Conservation (phyloP, 2,113 vertebrate species). For the Neolamprologus ventralis region DNA sequence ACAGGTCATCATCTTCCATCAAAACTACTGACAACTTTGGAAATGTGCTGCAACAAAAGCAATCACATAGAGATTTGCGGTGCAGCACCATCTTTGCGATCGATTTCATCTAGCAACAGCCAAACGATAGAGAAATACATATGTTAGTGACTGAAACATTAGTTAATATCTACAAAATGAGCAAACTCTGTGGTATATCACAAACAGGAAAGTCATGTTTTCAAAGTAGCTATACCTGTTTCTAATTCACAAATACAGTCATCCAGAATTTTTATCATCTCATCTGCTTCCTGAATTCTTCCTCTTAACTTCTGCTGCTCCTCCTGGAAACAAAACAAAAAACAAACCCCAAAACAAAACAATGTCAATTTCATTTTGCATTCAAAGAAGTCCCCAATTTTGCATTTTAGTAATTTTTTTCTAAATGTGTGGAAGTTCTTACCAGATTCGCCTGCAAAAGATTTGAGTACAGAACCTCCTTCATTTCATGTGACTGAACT, state of each 20-base stretch:
- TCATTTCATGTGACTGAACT: constrained; percentile 63
- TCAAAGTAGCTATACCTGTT: constrained; percentile 38
- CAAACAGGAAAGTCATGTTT: neutral
- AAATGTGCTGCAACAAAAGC: neutral
- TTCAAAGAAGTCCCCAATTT: neutral
- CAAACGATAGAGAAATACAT: neutral
- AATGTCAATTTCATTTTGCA: neutral
- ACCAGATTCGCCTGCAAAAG: constrained; percentile 53
- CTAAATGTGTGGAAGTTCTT: neutral
- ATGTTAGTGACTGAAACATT: neutral
- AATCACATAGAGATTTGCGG: neutral
- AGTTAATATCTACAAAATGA: neutral
- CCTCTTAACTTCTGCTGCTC: constrained; percentile 48
- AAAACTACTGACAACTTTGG: neutral
- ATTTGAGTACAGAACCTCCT: constrained; percentile 55
- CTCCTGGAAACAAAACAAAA: constrained; percentile 13
- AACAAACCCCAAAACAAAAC: neutral
- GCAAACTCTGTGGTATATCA: neutral
- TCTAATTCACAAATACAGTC: constrained; percentile 57
- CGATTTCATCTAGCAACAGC: neutral
- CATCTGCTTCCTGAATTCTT: constrained; percentile 45
- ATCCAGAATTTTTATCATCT: constrained; percentile 57
- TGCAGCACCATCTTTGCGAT: neutral
- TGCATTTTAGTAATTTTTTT: neutral
- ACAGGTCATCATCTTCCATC: neutral